Conservation (phyloP, 2,113 vertebrate genomes). For the Thryonomys swinderianus region DNA sequence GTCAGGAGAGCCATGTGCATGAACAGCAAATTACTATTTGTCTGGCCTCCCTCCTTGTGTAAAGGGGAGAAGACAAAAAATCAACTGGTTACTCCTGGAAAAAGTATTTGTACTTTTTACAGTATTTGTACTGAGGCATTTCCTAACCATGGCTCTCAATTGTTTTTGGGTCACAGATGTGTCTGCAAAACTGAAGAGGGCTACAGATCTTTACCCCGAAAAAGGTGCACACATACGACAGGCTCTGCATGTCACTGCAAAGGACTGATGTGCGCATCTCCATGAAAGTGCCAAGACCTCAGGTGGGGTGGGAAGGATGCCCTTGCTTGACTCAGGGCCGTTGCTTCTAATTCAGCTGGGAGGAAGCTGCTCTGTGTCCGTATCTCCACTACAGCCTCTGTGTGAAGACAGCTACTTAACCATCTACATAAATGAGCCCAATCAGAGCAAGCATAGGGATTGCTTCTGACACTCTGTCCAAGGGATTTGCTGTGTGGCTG, state of each 20-base stretch:
- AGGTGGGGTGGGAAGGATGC: background rate
- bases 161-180: background rate
- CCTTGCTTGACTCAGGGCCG: background rate
- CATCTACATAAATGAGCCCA: background rate
- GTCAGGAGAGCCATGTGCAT: background rate
- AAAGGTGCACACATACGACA: too few species aligned
- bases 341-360: background rate
- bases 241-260: background rate
- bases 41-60: background rate
- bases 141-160: background rate
- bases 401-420: background rate
- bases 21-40: background rate
- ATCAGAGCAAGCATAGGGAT: background rate
- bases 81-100: background rate
- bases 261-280: background rate
- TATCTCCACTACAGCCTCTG: background rate
- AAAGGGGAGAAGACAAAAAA: background rate
- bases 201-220: background rate
- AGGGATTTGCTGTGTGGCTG: background rate
- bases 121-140: background rate
- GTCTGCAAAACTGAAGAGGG: background rate
- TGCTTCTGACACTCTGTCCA: background rate
- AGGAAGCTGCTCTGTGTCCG: background rate
- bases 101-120: background rate
- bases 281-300: background rate